phyloP scores from a whole-genome alignment of 1,140 invertebrate species.

The Holotrichia oblita region DNA sequence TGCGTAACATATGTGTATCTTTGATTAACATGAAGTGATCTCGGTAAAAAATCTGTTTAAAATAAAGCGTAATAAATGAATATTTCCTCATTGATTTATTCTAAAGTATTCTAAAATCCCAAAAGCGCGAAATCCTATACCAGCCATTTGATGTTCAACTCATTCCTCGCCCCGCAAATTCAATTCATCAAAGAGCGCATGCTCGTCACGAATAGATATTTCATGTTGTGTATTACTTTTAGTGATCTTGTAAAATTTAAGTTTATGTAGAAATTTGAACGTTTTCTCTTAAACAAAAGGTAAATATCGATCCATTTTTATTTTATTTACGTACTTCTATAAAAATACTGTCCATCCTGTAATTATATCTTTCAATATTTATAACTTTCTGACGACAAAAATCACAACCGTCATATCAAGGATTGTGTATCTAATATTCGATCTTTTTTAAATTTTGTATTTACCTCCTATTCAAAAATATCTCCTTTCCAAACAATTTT shows the following conservation, averaged over 20 bases:
- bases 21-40: neutral
- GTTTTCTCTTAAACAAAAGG: slow-evolving; percentile 37
- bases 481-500: neutral
- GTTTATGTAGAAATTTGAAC: slow-evolving; percentile 44
- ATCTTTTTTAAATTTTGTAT: slow-evolving; percentile 39
- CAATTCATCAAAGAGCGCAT: slow-evolving; percentile 44
- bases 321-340: too few species aligned
- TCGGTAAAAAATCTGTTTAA: neutral
- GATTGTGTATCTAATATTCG: slow-evolving; percentile 37
- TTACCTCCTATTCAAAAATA: neutral
- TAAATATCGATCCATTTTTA: slow-evolving; percentile 45
- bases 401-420: slow-evolving; percentile 51
- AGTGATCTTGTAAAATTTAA: slow-evolving; percentile 52
- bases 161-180: slow-evolving; percentile 24
- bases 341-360: slow-evolving; percentile 38
- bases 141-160: slow-evolving; percentile 42
- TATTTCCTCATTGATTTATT: neutral
- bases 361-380: slow-evolving; percentile 40
- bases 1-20: slow-evolving; percentile 15
- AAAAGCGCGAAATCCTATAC: slow-evolving; percentile 43
- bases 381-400: slow-evolving; percentile 41
- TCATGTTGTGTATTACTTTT: slow-evolving; percentile 50
- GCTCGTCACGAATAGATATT: slow-evolving; percentile 48
- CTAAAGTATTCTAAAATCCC: neutral
- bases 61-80: neutral